Percentiles rank a stretch among this genome's conserved stretches.
phyloP scores from a whole-genome alignment of 2,797 vertebrate species.

The Anguilla megastoma region DNA sequence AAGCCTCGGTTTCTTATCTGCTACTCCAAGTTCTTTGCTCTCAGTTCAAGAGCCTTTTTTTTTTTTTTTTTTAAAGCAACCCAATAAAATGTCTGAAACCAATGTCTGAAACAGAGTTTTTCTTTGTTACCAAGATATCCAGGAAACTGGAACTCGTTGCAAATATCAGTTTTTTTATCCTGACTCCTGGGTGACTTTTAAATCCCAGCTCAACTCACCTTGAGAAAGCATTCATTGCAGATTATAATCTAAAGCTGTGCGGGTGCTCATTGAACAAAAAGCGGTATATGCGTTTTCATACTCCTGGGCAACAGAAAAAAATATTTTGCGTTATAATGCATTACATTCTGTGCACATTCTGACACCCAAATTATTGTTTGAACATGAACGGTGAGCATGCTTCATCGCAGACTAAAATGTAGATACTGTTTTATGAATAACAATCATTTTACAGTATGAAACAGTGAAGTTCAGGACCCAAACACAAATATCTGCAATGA shows the following conservation, averaged over 20 bases:
- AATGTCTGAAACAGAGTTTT: neutral
- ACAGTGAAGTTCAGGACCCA: neutral
- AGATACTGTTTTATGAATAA: neutral
- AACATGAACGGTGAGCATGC: neutral
- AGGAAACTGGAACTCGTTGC: neutral
- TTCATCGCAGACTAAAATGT: neutral
- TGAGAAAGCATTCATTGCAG: neutral
- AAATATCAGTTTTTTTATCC: neutral
- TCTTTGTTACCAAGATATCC: neutral
- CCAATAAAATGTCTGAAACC: neutral
- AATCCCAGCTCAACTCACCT: neutral
- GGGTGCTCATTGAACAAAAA: neutral
- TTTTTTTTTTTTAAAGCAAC: neutral
- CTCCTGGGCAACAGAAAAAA: neutral
- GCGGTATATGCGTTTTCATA: neutral
- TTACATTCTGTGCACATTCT: neutral
- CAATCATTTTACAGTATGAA: neutral
- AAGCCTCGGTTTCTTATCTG: neutral
- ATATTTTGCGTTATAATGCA: neutral
- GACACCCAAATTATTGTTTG: neutral
- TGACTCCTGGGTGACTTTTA: neutral
- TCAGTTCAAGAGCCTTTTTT: neutral
- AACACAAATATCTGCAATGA: neutral
- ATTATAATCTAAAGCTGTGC: neutral
- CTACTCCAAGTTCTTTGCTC: neutral